Base-by-base conservation (phyloP, 2,888 invertebrate genomes). In the Apomyelois bistriatella region DNA sequence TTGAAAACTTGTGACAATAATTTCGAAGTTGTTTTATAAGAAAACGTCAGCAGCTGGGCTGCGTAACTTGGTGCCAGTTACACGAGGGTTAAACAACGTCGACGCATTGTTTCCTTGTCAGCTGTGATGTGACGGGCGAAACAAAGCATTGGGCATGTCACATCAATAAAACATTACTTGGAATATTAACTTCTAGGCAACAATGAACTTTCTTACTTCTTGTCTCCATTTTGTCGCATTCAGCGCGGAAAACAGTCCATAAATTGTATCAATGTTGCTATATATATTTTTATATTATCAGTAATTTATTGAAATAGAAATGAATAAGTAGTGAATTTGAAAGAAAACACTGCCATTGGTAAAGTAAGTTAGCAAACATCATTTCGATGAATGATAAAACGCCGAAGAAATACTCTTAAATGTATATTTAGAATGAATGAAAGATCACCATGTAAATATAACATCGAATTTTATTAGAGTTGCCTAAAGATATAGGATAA, bases 401-500 rank as follows among this genome's bases (percentile, higher is more conserved):
- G 28, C 43, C 10, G 16, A 16, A 16, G 32, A 46, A 46, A 46
- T 32, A 32, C 28, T 30, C 30, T 46, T 32, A n/a, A 46, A 35
- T 9, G 32, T 46, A 46, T 16, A 10, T 32, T 46, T 46, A 48
- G 37, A 48, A 17, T 37, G 37, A 37, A 47, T 30, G 30, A 43
- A 30, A n/a, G n/a, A n/a, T n/a, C 15, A 43, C 13, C 12, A 22
- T 22, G 22, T 5, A 22, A 22, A 22, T 22, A 2, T 50, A 50
- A 15, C 49, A 15, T 48, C 12, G 40, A 40, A 50, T 50, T 50
- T 40, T 50, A 50, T 40, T 22, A 49, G 48, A 22, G 51, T 38
- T 50, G 43, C 54, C 3, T 38, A 53, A 53, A 59, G 40, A 60
- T 66, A 60, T 59, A 60, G 54, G 40, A 60, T 66, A 60, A 60